phyloP scores from a whole-genome alignment of 2,888 invertebrate species.

The Diarsia dahlii region DNA sequence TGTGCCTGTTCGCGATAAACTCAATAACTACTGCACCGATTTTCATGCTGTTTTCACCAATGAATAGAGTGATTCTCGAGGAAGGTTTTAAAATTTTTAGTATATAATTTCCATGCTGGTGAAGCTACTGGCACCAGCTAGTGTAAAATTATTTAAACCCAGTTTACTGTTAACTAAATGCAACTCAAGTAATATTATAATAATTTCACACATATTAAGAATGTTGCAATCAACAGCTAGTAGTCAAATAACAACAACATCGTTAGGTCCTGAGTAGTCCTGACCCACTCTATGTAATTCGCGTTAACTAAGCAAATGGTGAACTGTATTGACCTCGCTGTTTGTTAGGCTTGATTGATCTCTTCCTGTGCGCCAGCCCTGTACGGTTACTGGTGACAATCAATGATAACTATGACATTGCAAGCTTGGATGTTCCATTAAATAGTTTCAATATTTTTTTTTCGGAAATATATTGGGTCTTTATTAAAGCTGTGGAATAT shows the following conservation, averaged over 20 bases:
- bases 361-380: constrained; percentile 42
- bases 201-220: too few relatives aligned
- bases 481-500: not conserved
- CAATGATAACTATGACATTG: constrained; percentile 34
- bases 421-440: constrained; percentile 3
- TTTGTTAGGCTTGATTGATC: constrained; percentile 50
- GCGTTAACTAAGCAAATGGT: constrained; percentile 11
- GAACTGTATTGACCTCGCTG: constrained; percentile 49
- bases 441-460: not conserved
- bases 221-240: too few relatives aligned
- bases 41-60: too few relatives aligned
- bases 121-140: too few relatives aligned
- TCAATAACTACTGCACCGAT: too few relatives aligned
- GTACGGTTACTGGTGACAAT: not conserved
- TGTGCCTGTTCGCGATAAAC: too few relatives aligned
- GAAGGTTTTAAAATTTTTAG: too few relatives aligned
- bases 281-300: constrained; percentile 25
- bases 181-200: too few relatives aligned
- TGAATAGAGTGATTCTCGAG: too few relatives aligned
- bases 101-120: too few relatives aligned
- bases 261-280: constrained; percentile 13
- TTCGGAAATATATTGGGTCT: not conserved
- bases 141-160: too few relatives aligned
- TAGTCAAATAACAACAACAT: not conserved
- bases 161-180: too few relatives aligned